These are phyloP conservation scores for Eucriotettix oculatus DNA, from an alignment of 2,888 invertebrate species.

Conservation along the genomic window DNA sequence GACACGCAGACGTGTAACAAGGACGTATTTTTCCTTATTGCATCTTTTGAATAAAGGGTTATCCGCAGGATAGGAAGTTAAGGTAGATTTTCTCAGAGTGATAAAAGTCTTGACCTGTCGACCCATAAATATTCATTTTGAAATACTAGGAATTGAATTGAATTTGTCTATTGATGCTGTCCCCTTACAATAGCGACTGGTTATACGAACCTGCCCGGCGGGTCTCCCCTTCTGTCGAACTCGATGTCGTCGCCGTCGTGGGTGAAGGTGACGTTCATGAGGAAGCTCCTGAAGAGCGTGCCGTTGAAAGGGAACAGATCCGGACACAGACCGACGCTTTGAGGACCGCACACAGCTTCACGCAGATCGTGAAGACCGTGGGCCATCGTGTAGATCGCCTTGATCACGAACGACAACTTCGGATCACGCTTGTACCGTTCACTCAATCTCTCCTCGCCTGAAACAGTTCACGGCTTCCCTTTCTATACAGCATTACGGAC, in stretches of 20 bases:
- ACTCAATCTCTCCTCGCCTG: slow-evolving; percentile 39
- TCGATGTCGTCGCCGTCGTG: slow-evolving; percentile 46
- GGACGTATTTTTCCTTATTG: too few species aligned
- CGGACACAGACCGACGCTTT: slow-evolving; percentile 36
- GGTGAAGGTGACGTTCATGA: slow-evolving; percentile 52
- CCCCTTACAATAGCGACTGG: too few species aligned
- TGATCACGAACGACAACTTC: slow-evolving; percentile 62
- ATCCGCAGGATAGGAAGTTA: too few species aligned
- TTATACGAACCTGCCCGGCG: slow-evolving; percentile 53
- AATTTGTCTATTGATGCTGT: too few species aligned
- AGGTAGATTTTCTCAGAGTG: too few species aligned
- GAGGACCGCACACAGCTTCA: slow-evolving; percentile 39
- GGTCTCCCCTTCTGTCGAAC: slow-evolving; percentile 60
- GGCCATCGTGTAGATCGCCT: slow-evolving; percentile 59
- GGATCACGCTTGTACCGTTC: slow-evolving; percentile 51
- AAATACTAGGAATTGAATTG: too few species aligned
- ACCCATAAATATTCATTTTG: too few species aligned
- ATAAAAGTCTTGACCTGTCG: too few species aligned
- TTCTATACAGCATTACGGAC: too few species aligned
- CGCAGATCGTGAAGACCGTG: slow-evolving; percentile 56
- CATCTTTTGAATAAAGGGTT: too few species aligned
- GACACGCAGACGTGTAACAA: too few species aligned
- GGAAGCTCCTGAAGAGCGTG: slow-evolving; percentile 42
- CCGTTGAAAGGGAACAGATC: slow-evolving; percentile 56
- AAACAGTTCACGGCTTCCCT: slow-evolving; percentile 11